Conservation (phyloP, 2,113 vertebrate genomes). For the Phodopus roborovskii region DNA sequence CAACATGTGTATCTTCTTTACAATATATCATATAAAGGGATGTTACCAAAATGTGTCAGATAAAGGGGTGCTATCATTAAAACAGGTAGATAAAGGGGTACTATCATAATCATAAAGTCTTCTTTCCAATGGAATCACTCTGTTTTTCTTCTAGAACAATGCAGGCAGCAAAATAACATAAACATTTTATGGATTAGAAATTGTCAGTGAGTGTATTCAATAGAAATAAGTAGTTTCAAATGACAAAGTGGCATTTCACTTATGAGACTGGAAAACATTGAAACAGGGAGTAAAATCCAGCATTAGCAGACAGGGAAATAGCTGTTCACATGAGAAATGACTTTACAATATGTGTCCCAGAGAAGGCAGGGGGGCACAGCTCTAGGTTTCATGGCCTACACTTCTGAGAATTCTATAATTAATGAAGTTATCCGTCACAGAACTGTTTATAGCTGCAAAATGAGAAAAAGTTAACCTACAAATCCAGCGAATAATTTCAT, state of each 20-base stretch:
- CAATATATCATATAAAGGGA: neutral
- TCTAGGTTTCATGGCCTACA: neutral
- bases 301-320: neutral
- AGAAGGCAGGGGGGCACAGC: neutral
- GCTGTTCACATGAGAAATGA: neutral
- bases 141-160: neutral
- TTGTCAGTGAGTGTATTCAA: neutral
- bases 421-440: neutral
- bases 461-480: neutral
- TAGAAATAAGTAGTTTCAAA: neutral
- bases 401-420: constrained; percentile 31
- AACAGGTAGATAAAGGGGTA: neutral
- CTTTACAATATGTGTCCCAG: neutral
- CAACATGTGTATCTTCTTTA: constrained; percentile 4
- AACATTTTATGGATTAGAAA: neutral
- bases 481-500: neutral
- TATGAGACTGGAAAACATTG: neutral
- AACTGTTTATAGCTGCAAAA: constrained; percentile 11
- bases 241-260: neutral
- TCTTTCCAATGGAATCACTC: neutral
- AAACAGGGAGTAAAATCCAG: neutral
- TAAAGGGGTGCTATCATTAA: neutral
- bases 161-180: neutral
- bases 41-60: neutral
- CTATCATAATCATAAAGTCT: neutral